phyloP scores from a whole-genome alignment of 2,113 vertebrate genomes.

The Rhinoptilus africanus region DNA sequence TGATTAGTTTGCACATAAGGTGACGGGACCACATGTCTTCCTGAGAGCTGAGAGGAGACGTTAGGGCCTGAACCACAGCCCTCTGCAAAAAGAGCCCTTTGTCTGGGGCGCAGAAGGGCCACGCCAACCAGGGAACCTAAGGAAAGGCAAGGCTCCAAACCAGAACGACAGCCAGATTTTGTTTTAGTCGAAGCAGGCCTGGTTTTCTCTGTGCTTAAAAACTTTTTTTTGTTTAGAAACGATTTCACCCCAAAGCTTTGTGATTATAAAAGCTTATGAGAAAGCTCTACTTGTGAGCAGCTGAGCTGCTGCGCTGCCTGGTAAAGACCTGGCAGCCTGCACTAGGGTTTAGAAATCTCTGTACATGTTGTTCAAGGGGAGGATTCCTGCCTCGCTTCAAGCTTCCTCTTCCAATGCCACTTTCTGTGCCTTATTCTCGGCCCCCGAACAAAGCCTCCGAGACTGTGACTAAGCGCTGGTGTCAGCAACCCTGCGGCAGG shows the following conservation, averaged over 20 bases:
- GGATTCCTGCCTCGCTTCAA: conserved; percentile 23
- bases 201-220: conserved; percentile 35
- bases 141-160: conserved; percentile 34
- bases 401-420: conserved; percentile 8
- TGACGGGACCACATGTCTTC: background rate
- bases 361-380: conserved; percentile 12
- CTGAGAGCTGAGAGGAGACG: background rate
- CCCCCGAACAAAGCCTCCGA: background rate
- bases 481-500: conserved; percentile 12
- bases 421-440: conserved; percentile 16
- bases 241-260: conserved; percentile 46
- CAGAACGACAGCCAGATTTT: background rate
- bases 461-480: conserved; percentile 38
- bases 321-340: conserved; percentile 57
- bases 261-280: conserved; percentile 55
- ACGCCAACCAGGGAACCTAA: background rate
- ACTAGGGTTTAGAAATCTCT: conserved; percentile 21
- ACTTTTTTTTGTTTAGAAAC: conserved; percentile 46
- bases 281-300: conserved; percentile 58
- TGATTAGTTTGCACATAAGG: background rate
- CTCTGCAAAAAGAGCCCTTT: conserved; percentile 38
- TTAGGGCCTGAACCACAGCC: background rate
- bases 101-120: background rate
- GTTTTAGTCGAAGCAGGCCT: conserved; percentile 3
- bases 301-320: conserved; percentile 55